Base-by-base conservation (phyloP, 2,888 invertebrate species). In the Allophyes oxyacanthae region DNA sequence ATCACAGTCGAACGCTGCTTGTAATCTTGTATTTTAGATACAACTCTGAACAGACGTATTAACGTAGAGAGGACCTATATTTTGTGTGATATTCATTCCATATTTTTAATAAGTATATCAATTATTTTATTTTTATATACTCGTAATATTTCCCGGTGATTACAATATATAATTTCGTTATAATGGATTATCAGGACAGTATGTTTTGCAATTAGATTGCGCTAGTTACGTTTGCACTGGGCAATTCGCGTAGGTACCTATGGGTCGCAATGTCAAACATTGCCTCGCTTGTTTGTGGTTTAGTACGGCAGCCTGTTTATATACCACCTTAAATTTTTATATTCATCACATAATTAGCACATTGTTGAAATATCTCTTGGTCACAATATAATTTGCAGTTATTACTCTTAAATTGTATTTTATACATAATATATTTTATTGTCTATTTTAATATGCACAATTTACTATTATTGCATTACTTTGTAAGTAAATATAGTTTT, bases 1-100 rank as follows among this genome's bases (percentile, higher is more conserved):
- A 67, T 69, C 71, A 71, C 71, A 69, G 61, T 70, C 51, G 13
- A 61, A 62, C 60, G 57, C 61, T 56, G 70, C 71, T 72, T 64
- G 48, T 63, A 59, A 28, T 58, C 66, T 62, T 53, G 72, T 74
- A 64, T 72, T 70, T 68, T 75, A 66, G 54, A 75, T 59, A 71
- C 67, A 62, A 54, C 57, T 74, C 64, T 57, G 50, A 75, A 75
- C 70, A 64, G 68, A 67, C 66, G 70, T 77, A 65, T 51, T 44
- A 48, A 72, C 72, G 65, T 81, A 82, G 88, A 91, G 89, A 90
- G 89, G 89, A 82, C 84, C 83, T 83, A 80, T 83, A 87, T 87
- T 90, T 89, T 88, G 91, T 93, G 93, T 93, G 92, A 90, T 92
- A 92, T 93, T 91, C 92, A 91, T 92, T 91, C 91, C 90, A 89